Conservation (phyloP, 2,113 vertebrate genomes). For the Trichechus manatus region DNA sequence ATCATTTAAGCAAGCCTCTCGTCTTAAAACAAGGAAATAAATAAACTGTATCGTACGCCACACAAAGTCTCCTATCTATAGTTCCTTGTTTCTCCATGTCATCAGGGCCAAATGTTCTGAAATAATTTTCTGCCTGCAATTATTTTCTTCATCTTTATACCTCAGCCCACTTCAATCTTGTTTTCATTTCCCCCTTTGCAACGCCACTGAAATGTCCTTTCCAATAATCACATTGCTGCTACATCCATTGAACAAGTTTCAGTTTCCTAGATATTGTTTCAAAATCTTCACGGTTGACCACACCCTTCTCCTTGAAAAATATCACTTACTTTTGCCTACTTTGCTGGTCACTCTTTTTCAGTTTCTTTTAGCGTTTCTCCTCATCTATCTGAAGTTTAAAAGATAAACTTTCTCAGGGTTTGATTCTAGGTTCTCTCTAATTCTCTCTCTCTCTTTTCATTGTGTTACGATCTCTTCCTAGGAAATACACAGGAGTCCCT, state of each 20-base stretch:
- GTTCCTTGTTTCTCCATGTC: background rate
- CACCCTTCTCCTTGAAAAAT: background rate
- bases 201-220: background rate
- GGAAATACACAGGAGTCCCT: background rate
- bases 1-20: background rate
- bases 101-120: background rate
- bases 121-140: background rate
- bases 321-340: background rate
- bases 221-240: background rate
- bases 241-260: background rate
- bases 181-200: background rate
- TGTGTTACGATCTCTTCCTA: background rate
- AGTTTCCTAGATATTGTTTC: background rate
- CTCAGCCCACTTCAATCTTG: background rate
- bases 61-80: background rate
- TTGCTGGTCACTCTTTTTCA: background rate
- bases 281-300: background rate
- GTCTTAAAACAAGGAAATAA: constrained; percentile 37
- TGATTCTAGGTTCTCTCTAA: background rate
- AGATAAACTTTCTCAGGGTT: constrained; percentile 4
- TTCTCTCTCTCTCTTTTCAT: too few species aligned
- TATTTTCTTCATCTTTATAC: background rate
- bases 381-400: background rate
- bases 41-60: background rate
- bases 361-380: constrained; percentile 19